Percentiles rank a stretch among this genome's conserved stretches.
phyloP scores from a whole-genome alignment of 2,797 vertebrate genomes.

The Rhincodon typus region DNA sequence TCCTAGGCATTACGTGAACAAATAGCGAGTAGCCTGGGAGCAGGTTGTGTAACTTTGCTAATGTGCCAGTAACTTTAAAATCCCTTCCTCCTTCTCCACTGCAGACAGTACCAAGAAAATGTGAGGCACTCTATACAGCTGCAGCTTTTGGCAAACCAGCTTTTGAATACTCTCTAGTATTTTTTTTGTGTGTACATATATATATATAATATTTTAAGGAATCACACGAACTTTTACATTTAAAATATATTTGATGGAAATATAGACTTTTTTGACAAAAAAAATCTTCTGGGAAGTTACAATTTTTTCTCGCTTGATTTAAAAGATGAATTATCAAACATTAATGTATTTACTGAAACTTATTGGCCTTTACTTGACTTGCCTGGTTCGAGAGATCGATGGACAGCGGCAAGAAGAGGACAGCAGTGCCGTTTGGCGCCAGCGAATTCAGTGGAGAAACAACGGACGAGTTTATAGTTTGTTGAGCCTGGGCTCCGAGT shows the following conservation, averaged over 20 bases:
- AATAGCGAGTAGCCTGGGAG: constrained; percentile 55
- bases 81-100: constrained; percentile 57
- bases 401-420: constrained; percentile 55
- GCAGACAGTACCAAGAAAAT: constrained; percentile 55
- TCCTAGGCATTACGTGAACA: constrained; percentile 62
- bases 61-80: constrained; percentile 70
- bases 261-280: background rate
- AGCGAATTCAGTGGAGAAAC: constrained; percentile 76
- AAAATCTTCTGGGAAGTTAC: background rate
- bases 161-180: background rate
- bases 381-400: constrained; percentile 56
- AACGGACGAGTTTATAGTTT: constrained; percentile 79
- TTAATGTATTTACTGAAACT: background rate
- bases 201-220: background rate
- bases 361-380: constrained; percentile 56
- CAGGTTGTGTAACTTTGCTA: constrained; percentile 71
- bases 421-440: constrained; percentile 62
- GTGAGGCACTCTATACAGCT: constrained; percentile 57
- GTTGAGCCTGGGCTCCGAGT: constrained; percentile 67
- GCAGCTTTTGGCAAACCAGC: constrained; percentile 17
- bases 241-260: constrained; percentile 28
- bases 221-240: background rate
- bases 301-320: constrained; percentile 8
- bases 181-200: background rate
- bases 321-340: constrained; percentile 48